A percentile compares a stretch with the other conserved stretches of the same genome.
Evolutionary conservation across 2,888 invertebrate genomes (phyloP).

Genomic region (Leptopilina myrica): DNA sequence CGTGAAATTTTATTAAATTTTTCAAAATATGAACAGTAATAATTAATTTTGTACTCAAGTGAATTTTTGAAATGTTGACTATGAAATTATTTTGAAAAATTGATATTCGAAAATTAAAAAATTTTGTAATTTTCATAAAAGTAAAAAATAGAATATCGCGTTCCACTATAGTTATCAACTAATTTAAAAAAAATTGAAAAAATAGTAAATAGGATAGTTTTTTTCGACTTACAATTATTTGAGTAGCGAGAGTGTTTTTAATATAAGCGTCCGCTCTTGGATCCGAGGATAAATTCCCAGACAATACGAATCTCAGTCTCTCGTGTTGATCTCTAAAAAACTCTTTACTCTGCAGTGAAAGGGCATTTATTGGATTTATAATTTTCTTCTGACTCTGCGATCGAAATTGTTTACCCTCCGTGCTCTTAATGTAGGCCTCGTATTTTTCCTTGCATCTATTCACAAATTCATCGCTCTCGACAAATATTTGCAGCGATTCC

Average conservation of each 20-base stretch:
- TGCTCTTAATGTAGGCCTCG: conserved; percentile 80
- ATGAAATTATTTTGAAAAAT: too few relatives aligned
- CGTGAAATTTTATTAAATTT: too few relatives aligned
- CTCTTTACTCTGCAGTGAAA: conserved; percentile 85
- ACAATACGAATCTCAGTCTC: conserved; percentile 84
- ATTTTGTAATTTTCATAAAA: too few relatives aligned
- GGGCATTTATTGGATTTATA: conserved; percentile 91
- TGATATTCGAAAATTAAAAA: too few relatives aligned
- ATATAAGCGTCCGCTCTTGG: conserved; percentile 85
- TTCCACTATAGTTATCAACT: too few relatives aligned
- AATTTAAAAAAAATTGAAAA: too few relatives aligned
- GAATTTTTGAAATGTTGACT: too few relatives aligned
- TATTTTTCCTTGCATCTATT: conserved; percentile 80
- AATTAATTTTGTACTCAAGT: too few relatives aligned
- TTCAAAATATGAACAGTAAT: too few relatives aligned
- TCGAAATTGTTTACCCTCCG: conserved; percentile 84
- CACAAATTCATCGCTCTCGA: conserved; percentile 80
- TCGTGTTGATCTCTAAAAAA: conserved; percentile 88
- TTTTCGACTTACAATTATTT: conserved; percentile 81
- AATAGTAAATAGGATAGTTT: too few relatives aligned
- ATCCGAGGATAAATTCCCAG: conserved; percentile 85
- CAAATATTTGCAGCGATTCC: conserved; percentile 79
- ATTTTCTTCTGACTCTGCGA: conserved; percentile 92
- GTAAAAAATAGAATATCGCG: too few relatives aligned
- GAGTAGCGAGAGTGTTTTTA: conserved; percentile 83